Evolutionary conservation across 2,113 vertebrate genomes (phyloP), one percentile per base, ranked within the genome.

Genomic region (Hippocampus guttulatus): DNA sequence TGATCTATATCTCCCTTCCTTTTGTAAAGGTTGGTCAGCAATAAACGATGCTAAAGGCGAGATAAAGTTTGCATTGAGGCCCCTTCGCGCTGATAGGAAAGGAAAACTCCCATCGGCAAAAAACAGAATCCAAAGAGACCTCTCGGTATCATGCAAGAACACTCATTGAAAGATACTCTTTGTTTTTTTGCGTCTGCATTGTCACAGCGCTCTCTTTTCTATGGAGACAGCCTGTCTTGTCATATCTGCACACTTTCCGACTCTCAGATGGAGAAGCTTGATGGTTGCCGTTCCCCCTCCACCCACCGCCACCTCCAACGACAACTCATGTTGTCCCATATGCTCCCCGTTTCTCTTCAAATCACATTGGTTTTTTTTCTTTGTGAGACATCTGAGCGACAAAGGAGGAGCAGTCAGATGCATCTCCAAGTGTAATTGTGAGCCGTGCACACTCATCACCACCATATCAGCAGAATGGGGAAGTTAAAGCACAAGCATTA

Each of bases 221-320:
- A 67, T 57, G 67, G 49, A 76, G 69, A 74, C 74, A 71, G 69
- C 45, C 64, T 70, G 45, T 78, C 70, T 64, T 38, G 49, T 84
- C 70, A 76, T 82, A 75, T 78, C 73, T 75, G 74, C 73, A 71
- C 64, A 71, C 65, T 75, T 71, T 21, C 49, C 69, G 69, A 69
- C 41, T 55, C 71, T 85, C 73, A 41, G 64, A 83, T 74, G 77
- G 78, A 67, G 64, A 62, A 40, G 78, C 84, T 84, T 78, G 79
- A 88, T 86, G 72, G 67, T 73, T 79, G 79, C 84, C 68, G 79
- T 84, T 84, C 77, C 54, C 58, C 41, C 63, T 45, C 81, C 67
- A 21, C 75, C 81, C 62, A 83, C 71, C 84, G 81, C 71, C 77
- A 67, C n/a, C 63, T 15, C 41, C 40, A 45, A 64, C 1, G 25